These are phyloP conservation scores for Cossypha dichroa DNA, from an alignment of 2,797 vertebrate species.

Conservation along the genomic window DNA sequence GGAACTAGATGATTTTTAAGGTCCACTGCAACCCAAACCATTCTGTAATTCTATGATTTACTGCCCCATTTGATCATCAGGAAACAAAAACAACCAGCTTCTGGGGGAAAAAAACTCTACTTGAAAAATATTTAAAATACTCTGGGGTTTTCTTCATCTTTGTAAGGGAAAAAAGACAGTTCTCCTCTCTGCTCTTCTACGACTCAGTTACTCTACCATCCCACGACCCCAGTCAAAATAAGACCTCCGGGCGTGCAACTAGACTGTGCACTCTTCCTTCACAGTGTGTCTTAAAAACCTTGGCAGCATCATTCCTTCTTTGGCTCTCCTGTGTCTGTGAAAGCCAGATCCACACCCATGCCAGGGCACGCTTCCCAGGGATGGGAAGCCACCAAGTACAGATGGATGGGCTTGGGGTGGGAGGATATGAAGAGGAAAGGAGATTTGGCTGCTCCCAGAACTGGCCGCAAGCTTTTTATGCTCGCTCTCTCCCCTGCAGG, in stretches of 20 bases:
- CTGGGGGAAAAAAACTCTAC: neutral
- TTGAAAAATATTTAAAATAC: neutral
- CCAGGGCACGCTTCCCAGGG: neutral
- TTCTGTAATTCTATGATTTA: neutral
- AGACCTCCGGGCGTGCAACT: neutral
- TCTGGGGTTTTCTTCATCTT: neutral
- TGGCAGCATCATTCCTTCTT: neutral
- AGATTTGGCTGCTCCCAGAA: neutral
- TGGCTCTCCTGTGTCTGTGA: neutral
- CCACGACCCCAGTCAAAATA: neutral
- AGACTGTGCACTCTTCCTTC: neutral
- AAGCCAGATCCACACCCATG: accelerated
- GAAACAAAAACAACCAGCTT: neutral
- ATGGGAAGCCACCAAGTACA: accelerated
- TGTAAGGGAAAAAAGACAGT: neutral
- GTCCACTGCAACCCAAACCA: neutral
- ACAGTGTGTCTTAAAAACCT: neutral
- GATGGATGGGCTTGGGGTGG: neutral
- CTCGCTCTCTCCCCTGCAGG: neutral
- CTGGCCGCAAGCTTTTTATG: neutral
- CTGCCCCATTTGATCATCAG: neutral
- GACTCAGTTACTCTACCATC: neutral
- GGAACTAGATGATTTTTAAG: neutral
- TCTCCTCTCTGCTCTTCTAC: neutral
- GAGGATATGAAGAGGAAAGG: neutral